Conservation (phyloP, 1,140 invertebrate genomes). For the Leptinotarsa lineolata region DNA sequence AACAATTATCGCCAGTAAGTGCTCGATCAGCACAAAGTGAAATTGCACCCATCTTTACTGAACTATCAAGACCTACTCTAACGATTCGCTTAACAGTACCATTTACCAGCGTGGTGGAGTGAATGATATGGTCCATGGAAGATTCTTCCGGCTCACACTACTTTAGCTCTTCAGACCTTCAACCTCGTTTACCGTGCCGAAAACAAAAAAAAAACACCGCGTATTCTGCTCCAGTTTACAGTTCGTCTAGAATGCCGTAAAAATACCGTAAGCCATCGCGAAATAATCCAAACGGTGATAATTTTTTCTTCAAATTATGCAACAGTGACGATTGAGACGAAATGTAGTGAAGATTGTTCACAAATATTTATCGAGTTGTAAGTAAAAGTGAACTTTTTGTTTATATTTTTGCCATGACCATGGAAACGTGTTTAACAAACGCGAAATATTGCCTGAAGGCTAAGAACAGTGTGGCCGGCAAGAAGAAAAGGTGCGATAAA, state of each 20-base stretch:
- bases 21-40: not conserved
- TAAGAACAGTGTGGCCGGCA: slow-evolving; percentile 22
- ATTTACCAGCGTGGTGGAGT: slow-evolving; percentile 33
- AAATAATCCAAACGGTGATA: slow-evolving; percentile 10
- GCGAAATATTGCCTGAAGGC: slow-evolving; percentile 32
- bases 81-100: slow-evolving; percentile 28
- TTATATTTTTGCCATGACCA: slow-evolving; percentile 9
- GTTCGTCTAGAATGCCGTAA: slow-evolving; percentile 28
- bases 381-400: slow-evolving; percentile 26
- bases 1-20: too few relatives aligned
- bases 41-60: slow-evolving; percentile 8
- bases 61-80: not conserved
- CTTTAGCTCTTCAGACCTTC: slow-evolving; percentile 38
- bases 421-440: slow-evolving; percentile 29
- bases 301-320: slow-evolving; percentile 4
- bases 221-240: slow-evolving; percentile 39
- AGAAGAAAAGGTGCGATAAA: slow-evolving; percentile 30
- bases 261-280: slow-evolving; percentile 29
- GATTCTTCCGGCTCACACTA: slow-evolving; percentile 44
- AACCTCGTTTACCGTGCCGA: slow-evolving; percentile 27
- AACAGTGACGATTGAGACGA: not conserved
- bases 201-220: slow-evolving; percentile 29
- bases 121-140: slow-evolving; percentile 40
- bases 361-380: slow-evolving; percentile 17
- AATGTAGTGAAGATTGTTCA: not conserved